Evolutionary conservation across 2,797 vertebrate genomes (phyloP), one percentile per base, ranked within the genome.

Genomic region (Pyrocephalus nanus): DNA sequence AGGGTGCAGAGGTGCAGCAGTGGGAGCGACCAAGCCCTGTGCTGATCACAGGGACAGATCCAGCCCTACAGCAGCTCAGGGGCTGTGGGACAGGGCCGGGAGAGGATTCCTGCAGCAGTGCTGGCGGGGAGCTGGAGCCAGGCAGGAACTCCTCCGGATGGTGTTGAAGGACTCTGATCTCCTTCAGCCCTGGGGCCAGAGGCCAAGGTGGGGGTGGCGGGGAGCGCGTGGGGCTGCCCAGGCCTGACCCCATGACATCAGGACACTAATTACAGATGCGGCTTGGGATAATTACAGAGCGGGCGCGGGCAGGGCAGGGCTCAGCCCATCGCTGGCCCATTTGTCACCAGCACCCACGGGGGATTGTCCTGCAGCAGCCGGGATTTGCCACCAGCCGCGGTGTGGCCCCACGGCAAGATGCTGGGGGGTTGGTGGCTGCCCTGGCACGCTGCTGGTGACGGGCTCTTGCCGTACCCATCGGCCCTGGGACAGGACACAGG

Each of bases 161-260:
- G 64, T 16, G 3, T 54, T 82, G 82, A 38, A 79, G 67, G 29
- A 48, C 70, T 14, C 13, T 62, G 61, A 71, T 74, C 80, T 90
- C 60, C 69, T 70, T 66, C 60, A 48, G 45, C n/a, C 26, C 38
- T 0, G 3, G 26, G 78, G 78, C 79, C 1, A 3, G 92, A 75
- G 92, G 91, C 84, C 50, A 51, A 87, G 91, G 81, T 80, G 93
- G 93, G 78, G 78, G 90, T 30, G 85, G 61, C 1, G 0, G 66
- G 65, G 92, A 92, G 88, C 2, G 3, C 1, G 4, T 80, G 71
- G 89, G 85, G 78, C 81, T 88, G 92, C 88, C 85, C 69, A 76
- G 90, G 79, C 86, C 86, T 92, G 90, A 90, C 90, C 90, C 85
- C 75, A n/a, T 96, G 89, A 96, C 92, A 92, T 92, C 91, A 94